Conservation (phyloP, 2,113 vertebrate genomes). For the Tichodroma muraria region DNA sequence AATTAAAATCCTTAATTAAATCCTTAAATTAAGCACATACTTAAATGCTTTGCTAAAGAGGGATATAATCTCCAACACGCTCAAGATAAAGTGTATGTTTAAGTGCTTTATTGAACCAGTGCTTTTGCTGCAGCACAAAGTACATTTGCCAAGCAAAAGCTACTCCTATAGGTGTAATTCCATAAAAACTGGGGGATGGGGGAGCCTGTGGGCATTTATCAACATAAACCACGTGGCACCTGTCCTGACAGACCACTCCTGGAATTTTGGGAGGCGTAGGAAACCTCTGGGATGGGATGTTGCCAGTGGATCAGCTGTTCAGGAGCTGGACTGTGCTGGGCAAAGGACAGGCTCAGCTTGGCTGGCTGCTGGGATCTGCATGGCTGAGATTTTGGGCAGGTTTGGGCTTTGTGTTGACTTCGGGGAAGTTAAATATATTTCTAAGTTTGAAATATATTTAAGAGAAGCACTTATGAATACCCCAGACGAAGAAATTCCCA, state of each 20-base stretch:
- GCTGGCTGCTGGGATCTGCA: not conserved
- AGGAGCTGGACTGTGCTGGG: not conserved
- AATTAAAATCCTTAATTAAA: slow-evolving; percentile 66
- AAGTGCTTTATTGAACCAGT: slow-evolving; percentile 22
- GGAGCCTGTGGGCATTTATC: not conserved
- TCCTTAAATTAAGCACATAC: slow-evolving; percentile 57
- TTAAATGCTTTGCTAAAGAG: slow-evolving; percentile 51
- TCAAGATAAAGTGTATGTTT: slow-evolving; percentile 47
- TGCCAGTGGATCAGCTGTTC: not conserved
- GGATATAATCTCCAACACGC: slow-evolving; percentile 40
- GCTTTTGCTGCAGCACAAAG: not conserved
- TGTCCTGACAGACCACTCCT: not conserved
- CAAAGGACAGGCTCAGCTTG: not conserved
- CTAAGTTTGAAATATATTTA: not conserved
- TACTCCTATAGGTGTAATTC: not conserved
- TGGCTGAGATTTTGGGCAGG: not conserved
- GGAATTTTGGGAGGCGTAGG: not conserved
- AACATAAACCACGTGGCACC: not conserved
- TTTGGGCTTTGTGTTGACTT: not conserved
- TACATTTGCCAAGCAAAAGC: not conserved
- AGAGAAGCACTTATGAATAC: not conserved
- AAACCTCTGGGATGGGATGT: not conserved
- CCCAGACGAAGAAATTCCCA: not conserved
- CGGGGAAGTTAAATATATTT: not conserved
- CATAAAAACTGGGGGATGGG: not conserved